Evolutionary conservation across 1,140 invertebrate genomes (phyloP).

Genomic region (Heterodera carotae): DNA sequence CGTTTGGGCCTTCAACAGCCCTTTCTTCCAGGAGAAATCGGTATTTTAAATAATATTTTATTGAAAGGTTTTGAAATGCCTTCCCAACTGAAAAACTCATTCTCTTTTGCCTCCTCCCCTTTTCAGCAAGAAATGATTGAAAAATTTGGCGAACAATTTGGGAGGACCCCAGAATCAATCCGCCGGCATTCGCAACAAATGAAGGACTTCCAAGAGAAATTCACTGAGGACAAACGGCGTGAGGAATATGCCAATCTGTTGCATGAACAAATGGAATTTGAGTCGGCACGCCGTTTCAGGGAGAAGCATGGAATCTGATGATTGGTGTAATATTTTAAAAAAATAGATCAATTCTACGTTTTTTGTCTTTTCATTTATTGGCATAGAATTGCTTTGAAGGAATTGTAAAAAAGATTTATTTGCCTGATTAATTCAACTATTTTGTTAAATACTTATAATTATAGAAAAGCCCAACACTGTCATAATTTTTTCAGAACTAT

Average conservation of each 20-base stretch:
- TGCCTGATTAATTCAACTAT: no score
- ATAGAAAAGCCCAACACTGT: no score
- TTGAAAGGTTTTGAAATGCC: no score
- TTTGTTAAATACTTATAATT: no score
- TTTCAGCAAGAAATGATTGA: not conserved
- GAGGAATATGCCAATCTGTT: constrained; percentile 23
- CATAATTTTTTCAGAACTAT: no score
- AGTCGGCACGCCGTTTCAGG: constrained; percentile 10
- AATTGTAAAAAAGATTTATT: no score
- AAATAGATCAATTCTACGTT: no score
- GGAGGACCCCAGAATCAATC: not conserved
- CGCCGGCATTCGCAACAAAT: not conserved
- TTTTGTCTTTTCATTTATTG: no score
- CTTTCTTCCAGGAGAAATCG: constrained; percentile 11
- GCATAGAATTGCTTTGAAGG: no score
- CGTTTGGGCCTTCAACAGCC: constrained; percentile 23
- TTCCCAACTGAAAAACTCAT: no score
- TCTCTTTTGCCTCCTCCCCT: not conserved
- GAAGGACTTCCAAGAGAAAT: constrained; percentile 8
- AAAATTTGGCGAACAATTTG: not conserved
- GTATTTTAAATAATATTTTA: not conserved
- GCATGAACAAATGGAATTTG: constrained; percentile 26
- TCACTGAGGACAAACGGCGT: constrained; percentile 1
- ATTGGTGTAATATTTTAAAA: not conserved
- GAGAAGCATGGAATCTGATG: constrained; percentile 19